Evolutionary conservation across 2,113 vertebrate species (phyloP).

Genomic region (Antechinus flavipes): DNA sequence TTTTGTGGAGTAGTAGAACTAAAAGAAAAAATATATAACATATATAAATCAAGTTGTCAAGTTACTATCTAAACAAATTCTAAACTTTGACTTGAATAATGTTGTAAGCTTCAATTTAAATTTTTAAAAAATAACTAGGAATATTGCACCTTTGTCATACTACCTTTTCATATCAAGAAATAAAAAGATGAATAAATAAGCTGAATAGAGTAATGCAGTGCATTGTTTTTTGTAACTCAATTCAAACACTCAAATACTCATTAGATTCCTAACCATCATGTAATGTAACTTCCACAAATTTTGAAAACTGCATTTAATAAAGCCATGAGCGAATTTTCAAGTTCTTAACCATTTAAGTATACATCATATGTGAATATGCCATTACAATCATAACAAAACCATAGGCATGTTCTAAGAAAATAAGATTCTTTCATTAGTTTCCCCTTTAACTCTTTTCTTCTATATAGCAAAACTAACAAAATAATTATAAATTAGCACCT

Average conservation of each 20-base stretch:
- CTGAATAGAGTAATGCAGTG: slow-evolving; percentile 40
- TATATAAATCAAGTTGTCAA: slow-evolving; percentile 1
- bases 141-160: background rate
- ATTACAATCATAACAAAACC: slow-evolving; percentile 29
- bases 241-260: slow-evolving; percentile 62
- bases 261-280: slow-evolving; percentile 38
- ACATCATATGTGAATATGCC: slow-evolving; percentile 28
- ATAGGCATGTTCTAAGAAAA: slow-evolving; percentile 39
- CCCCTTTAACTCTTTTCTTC: background rate
- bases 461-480: background rate
- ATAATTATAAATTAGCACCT: background rate
- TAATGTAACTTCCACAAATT: slow-evolving; percentile 37
- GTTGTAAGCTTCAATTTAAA: background rate
- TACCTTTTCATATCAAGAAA: slow-evolving; percentile 35
- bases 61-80: slow-evolving; percentile 57
- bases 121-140: background rate
- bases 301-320: slow-evolving; percentile 58
- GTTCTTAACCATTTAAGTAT: slow-evolving; percentile 34
- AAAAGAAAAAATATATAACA: background rate
- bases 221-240: slow-evolving; percentile 53
- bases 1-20: slow-evolving; percentile 2
- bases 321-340: slow-evolving; percentile 49
- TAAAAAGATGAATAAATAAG: slow-evolving; percentile 53
- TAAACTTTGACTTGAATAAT: slow-evolving; percentile 29
- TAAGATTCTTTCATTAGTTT: slow-evolving; percentile 4